phyloP scores from a whole-genome alignment of 2,113 vertebrate species.

The Eretmodus cyanostictus region DNA sequence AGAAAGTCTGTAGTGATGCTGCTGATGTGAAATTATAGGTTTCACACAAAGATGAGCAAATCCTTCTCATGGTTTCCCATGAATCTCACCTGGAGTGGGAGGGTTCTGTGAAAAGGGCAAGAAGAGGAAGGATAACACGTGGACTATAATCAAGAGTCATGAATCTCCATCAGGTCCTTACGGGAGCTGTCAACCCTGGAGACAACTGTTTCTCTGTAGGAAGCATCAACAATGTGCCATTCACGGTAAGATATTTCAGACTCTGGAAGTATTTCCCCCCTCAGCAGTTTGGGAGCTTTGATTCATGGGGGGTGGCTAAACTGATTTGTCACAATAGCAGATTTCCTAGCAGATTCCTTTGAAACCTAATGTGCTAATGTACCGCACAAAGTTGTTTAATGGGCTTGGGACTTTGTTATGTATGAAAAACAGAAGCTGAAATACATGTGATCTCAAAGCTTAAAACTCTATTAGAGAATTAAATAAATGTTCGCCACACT shows the following conservation, averaged over 20 bases:
- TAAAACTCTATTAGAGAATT: not conserved
- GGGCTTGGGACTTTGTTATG: not conserved
- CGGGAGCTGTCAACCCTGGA: constrained; percentile 93
- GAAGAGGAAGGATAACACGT: not conserved
- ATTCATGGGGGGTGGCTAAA: not conserved
- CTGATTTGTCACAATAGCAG: not conserved
- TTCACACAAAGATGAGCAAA: constrained; percentile 24
- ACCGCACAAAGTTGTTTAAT: not conserved
- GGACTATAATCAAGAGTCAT: constrained; percentile 60
- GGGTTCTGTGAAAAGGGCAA: constrained; percentile 26
- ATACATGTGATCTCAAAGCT: not conserved
- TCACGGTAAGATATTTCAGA: constrained; percentile 80
- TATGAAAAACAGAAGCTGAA: not conserved
- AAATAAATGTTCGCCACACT: not conserved
- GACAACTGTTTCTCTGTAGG: constrained; percentile 94
- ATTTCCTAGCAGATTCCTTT: not conserved
- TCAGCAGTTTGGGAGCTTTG: not conserved
- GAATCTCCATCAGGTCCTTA: constrained; percentile 97
- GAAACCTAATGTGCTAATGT: not conserved
- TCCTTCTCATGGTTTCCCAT: constrained; percentile 33
- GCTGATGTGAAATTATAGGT: not conserved
- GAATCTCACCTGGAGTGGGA: constrained; percentile 23
- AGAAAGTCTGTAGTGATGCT: not conserved
- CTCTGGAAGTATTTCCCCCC: constrained; percentile 16
- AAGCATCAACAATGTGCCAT: constrained; percentile 79